Conservation (phyloP, 2,888 invertebrate genomes). For the Ganaspis brasiliensis region DNA sequence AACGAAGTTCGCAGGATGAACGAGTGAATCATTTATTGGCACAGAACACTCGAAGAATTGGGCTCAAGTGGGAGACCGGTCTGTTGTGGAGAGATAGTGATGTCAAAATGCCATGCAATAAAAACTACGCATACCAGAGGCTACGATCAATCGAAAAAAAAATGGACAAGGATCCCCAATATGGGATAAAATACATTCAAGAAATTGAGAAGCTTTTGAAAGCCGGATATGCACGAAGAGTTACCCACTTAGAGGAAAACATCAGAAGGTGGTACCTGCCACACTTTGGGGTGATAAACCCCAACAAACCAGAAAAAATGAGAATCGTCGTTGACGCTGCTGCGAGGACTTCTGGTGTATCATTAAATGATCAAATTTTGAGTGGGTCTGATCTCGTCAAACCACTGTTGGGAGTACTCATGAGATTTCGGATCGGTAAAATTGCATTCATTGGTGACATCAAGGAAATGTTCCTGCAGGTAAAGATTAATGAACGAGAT, state of each 20-base stretch:
- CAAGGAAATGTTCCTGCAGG: constrained; percentile 72
- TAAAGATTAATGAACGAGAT: constrained; percentile 65
- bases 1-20: constrained; percentile 29
- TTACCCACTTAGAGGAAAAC: neutral
- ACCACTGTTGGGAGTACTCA: constrained; percentile 71
- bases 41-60: constrained; percentile 28
- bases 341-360: constrained; percentile 60
- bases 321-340: constrained; percentile 71
- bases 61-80: constrained; percentile 43
- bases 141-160: constrained; percentile 45
- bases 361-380: constrained; percentile 67
- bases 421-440: constrained; percentile 72
- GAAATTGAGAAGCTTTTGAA: constrained; percentile 40
- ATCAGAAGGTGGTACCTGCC: constrained; percentile 49
- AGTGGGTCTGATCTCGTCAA: constrained; percentile 71
- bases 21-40: constrained; percentile 1
- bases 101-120: neutral
- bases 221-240: constrained; percentile 43
- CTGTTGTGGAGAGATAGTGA: constrained; percentile 38
- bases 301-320: constrained; percentile 65
- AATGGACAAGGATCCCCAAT: constrained; percentile 45
- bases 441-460: constrained; percentile 73
- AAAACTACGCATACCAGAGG: constrained; percentile 22
- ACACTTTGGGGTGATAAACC: constrained; percentile 53
- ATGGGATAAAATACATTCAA: constrained; percentile 27